Percentiles rank a stretch among this genome's conserved stretches.
Evolutionary conservation across 2,113 vertebrate genomes (phyloP).

Genomic region (Echinops telfairi): DNA sequence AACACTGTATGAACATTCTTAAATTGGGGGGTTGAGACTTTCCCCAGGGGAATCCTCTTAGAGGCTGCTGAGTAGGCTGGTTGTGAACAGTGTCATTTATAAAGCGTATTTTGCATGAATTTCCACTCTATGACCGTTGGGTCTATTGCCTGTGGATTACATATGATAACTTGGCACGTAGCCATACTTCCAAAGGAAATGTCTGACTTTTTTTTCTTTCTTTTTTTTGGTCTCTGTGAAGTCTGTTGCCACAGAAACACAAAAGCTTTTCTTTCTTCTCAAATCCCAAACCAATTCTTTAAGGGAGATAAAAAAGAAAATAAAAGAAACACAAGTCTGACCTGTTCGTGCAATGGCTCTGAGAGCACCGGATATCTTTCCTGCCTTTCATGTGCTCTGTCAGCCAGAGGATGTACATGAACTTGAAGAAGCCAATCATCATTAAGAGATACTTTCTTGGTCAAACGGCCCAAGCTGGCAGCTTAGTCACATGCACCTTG

Average conservation of each 20-base stretch:
- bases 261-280: conserved; percentile 25
- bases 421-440: conserved; percentile 41
- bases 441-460: conserved; percentile 23
- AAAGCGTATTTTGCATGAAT: background rate
- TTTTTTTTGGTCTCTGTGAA: conserved; percentile 32
- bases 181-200: conserved; percentile 11
- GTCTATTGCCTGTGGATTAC: background rate
- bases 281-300: conserved; percentile 45
- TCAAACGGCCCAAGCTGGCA: background rate
- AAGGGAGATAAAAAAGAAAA: conserved; percentile 42
- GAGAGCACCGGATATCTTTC: conserved; percentile 66
- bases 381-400: conserved; percentile 81
- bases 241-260: conserved; percentile 37
- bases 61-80: background rate
- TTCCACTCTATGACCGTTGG: background rate
- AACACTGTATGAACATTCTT: background rate
- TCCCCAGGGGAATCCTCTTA: background rate
- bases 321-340: conserved; percentile 33
- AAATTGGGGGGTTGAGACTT: background rate
- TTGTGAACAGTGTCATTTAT: background rate
- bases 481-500: background rate
- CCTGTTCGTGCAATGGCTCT: conserved; percentile 60
- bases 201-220: background rate
- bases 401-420: background rate
- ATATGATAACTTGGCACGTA: background rate